Conservation (phyloP, 1,140 invertebrate species). For the Cataglyphis hispanica region DNA sequence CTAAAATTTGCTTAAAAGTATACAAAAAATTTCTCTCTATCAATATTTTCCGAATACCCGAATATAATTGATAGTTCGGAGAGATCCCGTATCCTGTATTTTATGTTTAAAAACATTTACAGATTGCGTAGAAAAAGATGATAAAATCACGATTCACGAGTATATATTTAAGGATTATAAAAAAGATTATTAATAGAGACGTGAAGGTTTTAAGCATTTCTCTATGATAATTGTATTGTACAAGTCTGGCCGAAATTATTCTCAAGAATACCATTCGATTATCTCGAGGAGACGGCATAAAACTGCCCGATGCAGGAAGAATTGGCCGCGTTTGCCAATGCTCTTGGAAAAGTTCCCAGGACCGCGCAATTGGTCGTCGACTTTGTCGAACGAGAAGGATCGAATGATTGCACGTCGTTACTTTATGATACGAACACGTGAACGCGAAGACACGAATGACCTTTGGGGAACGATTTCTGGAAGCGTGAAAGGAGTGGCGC, state of each 20-base stretch:
- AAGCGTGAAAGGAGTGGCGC: constrained; percentile 12
- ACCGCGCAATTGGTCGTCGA: constrained; percentile 47
- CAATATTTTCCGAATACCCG: neutral
- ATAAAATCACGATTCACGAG: neutral
- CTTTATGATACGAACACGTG: constrained; percentile 59
- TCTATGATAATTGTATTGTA: constrained; percentile 9
- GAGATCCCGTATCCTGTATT: too few relatives aligned
- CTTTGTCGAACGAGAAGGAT: constrained; percentile 39
- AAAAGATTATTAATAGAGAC: neutral
- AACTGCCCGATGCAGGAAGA: constrained; percentile 37
- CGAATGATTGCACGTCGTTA: constrained; percentile 57
- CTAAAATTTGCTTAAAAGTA: constrained; percentile 27
- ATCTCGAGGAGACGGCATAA: constrained; percentile 49
- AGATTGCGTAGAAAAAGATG: neutral
- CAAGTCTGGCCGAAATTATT: constrained; percentile 35
- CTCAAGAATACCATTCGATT: constrained; percentile 51
- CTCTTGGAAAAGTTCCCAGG: constrained; percentile 53
- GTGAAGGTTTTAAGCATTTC: constrained; percentile 9
- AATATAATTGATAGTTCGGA: neutral
- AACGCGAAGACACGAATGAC: constrained; percentile 19
- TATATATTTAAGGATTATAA: too few relatives aligned
- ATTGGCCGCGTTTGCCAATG: constrained; percentile 41
- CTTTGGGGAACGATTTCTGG: constrained; percentile 8
- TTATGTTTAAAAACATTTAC: too few relatives aligned
- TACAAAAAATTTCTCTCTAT: neutral